phyloP scores from a whole-genome alignment of 2,797 vertebrate genomes.

The Enteromius trimaculatus region DNA sequence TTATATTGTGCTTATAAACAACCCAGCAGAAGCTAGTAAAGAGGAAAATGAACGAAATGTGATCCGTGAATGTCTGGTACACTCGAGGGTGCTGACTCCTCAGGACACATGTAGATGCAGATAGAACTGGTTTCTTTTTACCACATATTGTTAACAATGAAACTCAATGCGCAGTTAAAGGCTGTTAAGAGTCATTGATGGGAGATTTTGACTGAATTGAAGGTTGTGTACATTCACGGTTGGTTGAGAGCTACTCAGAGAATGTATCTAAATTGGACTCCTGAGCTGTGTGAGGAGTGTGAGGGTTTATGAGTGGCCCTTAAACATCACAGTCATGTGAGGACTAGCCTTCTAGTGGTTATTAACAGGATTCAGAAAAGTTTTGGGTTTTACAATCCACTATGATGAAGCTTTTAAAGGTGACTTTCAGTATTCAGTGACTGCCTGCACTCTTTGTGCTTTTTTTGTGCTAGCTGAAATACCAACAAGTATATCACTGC shows the following conservation, averaged over 20 bases:
- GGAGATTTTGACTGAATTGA: constrained; percentile 37
- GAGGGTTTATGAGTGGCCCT: constrained; percentile 53
- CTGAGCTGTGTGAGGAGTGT: constrained; percentile 31
- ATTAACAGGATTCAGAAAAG: constrained; percentile 36
- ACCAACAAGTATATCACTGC: no score
- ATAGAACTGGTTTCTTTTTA: constrained; percentile 40
- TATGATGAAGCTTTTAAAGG: constrained; percentile 20
- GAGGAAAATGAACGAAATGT: constrained; percentile 56
- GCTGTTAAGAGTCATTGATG: constrained; percentile 43
- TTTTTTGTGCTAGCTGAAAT: no score
- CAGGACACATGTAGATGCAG: constrained; percentile 46
- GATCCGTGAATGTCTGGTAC: constrained; percentile 51
- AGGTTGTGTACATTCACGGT: constrained; percentile 42
- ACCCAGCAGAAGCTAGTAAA: constrained; percentile 52
- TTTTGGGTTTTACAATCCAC: constrained; percentile 49
- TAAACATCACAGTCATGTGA: constrained; percentile 46
- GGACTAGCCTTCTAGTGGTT: constrained; percentile 28
- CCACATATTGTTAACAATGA: constrained; percentile 50
- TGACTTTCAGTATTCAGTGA: constrained; percentile 20
- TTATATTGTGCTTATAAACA: constrained; percentile 65
- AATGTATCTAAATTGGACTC: constrained; percentile 51
- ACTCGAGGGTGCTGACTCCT: constrained; percentile 42
- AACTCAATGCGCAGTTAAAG: constrained; percentile 50
- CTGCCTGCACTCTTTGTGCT: not conserved
- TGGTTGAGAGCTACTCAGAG: constrained; percentile 36